These are phyloP conservation scores for Trogon melanurus DNA, from an alignment of 2,113 vertebrate genomes.

Conservation along the genomic window DNA sequence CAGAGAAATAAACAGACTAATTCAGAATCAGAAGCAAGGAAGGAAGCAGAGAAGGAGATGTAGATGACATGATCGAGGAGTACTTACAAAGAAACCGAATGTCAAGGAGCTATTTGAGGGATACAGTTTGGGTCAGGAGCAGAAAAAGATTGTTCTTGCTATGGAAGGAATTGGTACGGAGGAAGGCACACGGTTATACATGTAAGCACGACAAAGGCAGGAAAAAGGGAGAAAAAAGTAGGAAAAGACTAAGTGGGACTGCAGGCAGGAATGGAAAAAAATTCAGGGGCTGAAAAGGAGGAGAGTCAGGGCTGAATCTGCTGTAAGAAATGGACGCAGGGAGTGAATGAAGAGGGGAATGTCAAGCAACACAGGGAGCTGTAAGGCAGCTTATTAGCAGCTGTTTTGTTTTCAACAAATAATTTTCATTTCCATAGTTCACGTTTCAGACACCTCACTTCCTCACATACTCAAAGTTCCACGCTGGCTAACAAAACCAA, in stretches of 20 bases:
- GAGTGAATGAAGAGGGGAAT: neutral
- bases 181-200: neutral
- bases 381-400: neutral
- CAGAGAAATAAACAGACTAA: neutral
- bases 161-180: neutral
- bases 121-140: neutral
- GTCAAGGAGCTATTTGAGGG: neutral
- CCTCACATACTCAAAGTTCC: neutral
- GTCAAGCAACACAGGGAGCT: neutral
- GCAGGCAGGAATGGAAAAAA: neutral
- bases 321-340: neutral
- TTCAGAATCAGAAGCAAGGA: neutral
- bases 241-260: neutral
- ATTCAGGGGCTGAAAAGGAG: neutral
- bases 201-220: neutral
- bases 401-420: neutral
- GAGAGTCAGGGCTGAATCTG: neutral
- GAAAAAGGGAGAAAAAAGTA: neutral
- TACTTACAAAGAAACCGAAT: neutral
- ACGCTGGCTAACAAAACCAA: neutral
- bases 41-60: neutral
- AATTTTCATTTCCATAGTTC: neutral
- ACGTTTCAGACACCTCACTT: neutral
- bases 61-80: neutral
- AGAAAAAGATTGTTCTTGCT: neutral